A percentile compares a stretch with the other conserved stretches of the same genome.
Evolutionary conservation across 2,797 vertebrate genomes (phyloP).

Genomic region (Arnoldichthys spilopterus): DNA sequence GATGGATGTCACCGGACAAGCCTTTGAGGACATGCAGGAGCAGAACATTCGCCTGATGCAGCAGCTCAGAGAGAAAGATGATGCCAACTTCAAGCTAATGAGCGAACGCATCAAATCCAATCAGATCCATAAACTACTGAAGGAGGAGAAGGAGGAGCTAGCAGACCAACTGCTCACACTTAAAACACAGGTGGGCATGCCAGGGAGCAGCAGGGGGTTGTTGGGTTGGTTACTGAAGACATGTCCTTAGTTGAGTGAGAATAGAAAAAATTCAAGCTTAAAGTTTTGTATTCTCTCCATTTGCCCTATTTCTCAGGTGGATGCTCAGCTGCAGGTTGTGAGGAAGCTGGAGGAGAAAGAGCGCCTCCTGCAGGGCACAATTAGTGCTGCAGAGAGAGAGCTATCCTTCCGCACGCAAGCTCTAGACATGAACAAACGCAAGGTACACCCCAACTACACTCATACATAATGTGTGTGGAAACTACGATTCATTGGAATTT

Average conservation of each 20-base stretch:
- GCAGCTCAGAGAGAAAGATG: constrained; percentile 87
- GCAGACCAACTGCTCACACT: constrained; percentile 83
- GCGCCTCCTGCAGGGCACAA: constrained; percentile 93
- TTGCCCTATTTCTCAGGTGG: constrained; percentile 78
- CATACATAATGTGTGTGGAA: too few relatives aligned
- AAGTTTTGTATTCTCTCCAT: background rate
- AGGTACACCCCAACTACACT: constrained; percentile 73
- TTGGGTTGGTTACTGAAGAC: background rate
- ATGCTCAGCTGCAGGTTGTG: constrained; percentile 95
- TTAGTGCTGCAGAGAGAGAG: constrained; percentile 93
- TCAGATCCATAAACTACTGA: constrained; percentile 90
- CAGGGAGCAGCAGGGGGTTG: background rate
- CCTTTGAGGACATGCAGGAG: constrained; percentile 91
- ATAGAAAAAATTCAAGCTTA: background rate
- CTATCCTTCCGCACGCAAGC: constrained; percentile 90
- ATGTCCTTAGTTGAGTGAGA: background rate
- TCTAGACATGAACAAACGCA: constrained; percentile 97
- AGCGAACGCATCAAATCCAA: constrained; percentile 89
- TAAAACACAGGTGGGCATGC: constrained; percentile 87
- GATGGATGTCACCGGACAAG: constrained; percentile 91
- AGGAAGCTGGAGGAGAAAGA: constrained; percentile 97
- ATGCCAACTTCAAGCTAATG: constrained; percentile 91
- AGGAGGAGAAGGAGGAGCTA: constrained; percentile 90
- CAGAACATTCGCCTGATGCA: constrained; percentile 90
- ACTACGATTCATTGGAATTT: too few relatives aligned